Evolutionary conservation across 2,797 vertebrate genomes (phyloP), one percentile per base, ranked within the genome.

Genomic region (Serranus cabrilla): DNA sequence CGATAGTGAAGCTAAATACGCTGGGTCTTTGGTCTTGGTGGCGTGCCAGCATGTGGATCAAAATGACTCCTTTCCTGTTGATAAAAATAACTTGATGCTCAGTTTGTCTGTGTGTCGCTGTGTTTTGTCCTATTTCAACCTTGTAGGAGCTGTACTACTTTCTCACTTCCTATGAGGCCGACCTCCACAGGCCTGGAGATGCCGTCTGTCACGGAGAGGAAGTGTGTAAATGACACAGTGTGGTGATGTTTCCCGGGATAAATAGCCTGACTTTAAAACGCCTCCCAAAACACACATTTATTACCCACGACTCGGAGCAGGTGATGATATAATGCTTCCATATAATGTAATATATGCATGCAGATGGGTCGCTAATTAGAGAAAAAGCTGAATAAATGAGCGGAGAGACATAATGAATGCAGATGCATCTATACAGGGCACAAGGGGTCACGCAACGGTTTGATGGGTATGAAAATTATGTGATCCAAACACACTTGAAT

Each of bases 1-100:
- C 88, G 66, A 93, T 93, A 82, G 34, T 50, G 58, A 62, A 49
- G 82, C 76, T 92, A 87, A 91, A 86, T 46, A 80, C 50, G 7
- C 78, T 18, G 52, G 65, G 69, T 68, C 73, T 71, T 10, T 17
- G 40, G 45, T 71, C 57, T 68, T 89, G 88, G 80, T 85, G 61
- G 3, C 9, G 59, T 85, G 84, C 87, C 90, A 89, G 75, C 52
- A 13, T 47, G 66, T 54, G 77, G 73, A 85, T 87, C 77, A 83
- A 74, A 84, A 78, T 54, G 54, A 76, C 77, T 86, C 58, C 69
- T 76, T 10, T 49, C 55, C 63, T 76, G 82, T 60, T 66, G 67
- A 67, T 71, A 66, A 75, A 73, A 83, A 84, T 68, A 85, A 72
- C 75, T 18, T 7, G 54, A 60, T 42, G 74, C 58, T 74, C 43